Evolutionary conservation across 1,140 invertebrate species (phyloP), one percentile per base, ranked within the genome.

Genomic region (Meloidogyne exigua): DNA sequence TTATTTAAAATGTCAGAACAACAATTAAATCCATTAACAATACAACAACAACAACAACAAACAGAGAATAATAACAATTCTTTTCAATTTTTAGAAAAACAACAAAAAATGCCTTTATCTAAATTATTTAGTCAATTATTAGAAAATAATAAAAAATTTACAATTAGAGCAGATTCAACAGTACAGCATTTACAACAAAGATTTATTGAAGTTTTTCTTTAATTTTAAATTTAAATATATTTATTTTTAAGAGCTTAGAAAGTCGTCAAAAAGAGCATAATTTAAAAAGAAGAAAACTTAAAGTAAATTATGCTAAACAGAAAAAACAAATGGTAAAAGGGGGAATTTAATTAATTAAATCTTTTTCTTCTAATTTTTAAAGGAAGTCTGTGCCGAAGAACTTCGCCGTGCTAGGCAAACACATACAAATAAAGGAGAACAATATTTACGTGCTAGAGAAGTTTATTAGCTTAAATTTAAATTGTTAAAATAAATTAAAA

Each of bases 231-330:
- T 44, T 32, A 62, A 62, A 36, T 28, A 18, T 67, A 25, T n/a
- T 57, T 57, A 9, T 57, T 79, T 68, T 81, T 68, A 49, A 81
- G 75, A 80, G 80, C 5, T 65, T 83, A 21, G 82, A 83, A 72
- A 78, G 79, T 32, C 81, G 84, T 13, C 81, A 83, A 44, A 83
- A 85, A 70, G 82, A 83, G 28, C 82, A 83, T 69, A 84, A 83
- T 63, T 62, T 25, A 18, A 70, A 70, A 64, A 64, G 82, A 63
- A 68, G 82, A 65, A 78, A 83, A 79, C 69, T 82, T 68, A 82
- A 82, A 44, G 25, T n/a, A 18, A 80, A 82, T 23, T 82, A 83
- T 83, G 62, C 64, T 21, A 82, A 82, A 63, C 72, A 77, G 26
- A 69, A 57, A 49, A 82, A 82, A 32, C 80, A 83, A 83, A 66